Evolutionary conservation across 2,888 invertebrate species (phyloP).

Genomic region (Ophonus ardosiacus): DNA sequence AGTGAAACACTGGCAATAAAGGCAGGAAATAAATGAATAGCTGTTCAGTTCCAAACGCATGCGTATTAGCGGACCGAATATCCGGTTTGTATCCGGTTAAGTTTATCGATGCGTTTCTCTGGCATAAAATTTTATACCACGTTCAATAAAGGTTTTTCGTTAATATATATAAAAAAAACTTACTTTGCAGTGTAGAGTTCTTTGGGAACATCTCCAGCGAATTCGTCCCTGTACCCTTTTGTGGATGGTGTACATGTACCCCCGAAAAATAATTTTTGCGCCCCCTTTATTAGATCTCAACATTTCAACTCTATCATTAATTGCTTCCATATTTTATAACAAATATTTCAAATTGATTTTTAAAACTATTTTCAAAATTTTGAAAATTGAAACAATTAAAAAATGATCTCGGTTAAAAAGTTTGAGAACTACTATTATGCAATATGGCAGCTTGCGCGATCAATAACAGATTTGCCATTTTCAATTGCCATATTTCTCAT

Average conservation of each 20-base stretch:
- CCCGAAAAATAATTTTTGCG: conserved; percentile 75
- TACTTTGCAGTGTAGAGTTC: conserved; percentile 75
- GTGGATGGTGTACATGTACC: conserved; percentile 77
- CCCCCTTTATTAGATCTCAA: conserved; percentile 76
- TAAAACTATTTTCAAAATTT: not conserved
- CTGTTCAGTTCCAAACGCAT: conserved; percentile 8
- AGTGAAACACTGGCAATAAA: not conserved
- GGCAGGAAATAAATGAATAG: not conserved
- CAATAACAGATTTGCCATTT: conserved; percentile 50
- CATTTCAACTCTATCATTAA: conserved; percentile 69
- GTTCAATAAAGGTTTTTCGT: not conserved
- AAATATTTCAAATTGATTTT: not conserved
- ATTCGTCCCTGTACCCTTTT: conserved; percentile 75
- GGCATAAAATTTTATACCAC: not conserved
- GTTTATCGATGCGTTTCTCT: not conserved
- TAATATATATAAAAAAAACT: conserved; percentile 67
- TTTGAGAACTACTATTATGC: not conserved
- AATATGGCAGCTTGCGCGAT: not conserved
- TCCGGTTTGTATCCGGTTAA: conserved; percentile 50
- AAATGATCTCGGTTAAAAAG: not conserved
- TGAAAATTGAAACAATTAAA: not conserved
- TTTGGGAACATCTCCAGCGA: conserved; percentile 76
- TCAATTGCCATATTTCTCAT: conserved; percentile 4
- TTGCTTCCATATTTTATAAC: conserved; percentile 9
- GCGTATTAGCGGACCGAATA: conserved; percentile 30